phyloP scores from a whole-genome alignment of 1,140 invertebrate genomes.

The Aphis gossypii region DNA sequence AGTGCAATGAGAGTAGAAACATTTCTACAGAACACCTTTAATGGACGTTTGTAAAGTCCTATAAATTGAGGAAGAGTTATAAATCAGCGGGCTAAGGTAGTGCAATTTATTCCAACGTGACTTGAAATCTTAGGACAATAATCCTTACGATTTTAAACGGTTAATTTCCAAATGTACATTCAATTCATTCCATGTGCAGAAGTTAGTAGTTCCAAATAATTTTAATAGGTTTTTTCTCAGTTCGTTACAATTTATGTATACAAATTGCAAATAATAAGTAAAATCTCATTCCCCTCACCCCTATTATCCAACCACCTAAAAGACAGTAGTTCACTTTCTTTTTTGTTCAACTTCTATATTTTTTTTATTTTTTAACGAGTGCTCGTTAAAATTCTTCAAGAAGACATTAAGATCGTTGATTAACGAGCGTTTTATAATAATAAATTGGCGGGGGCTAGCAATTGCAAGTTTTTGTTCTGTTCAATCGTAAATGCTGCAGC shows the following conservation, averaged over 20 bases:
- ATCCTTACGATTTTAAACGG: slow-evolving; percentile 33
- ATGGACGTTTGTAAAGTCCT: slow-evolving; percentile 48
- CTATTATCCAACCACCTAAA: not conserved
- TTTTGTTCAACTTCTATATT: not conserved
- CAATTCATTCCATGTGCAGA: not conserved
- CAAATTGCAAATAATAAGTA: slow-evolving; percentile 37
- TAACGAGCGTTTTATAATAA: slow-evolving; percentile 56
- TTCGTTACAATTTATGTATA: slow-evolving; percentile 22
- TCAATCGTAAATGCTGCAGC: slow-evolving; percentile 27
- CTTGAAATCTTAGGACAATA: not conserved
- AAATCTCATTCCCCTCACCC: slow-evolving; percentile 39
- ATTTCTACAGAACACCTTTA: slow-evolving; percentile 30
- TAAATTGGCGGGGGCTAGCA: slow-evolving; percentile 47
- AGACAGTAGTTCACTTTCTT: slow-evolving; percentile 50
- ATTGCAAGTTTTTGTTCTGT: slow-evolving; percentile 50
- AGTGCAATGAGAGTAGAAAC: slow-evolving; percentile 24
- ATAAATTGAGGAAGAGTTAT: slow-evolving; percentile 42
- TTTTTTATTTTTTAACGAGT: slow-evolving; percentile 40
- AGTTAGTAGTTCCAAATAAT: not conserved
- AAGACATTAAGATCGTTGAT: slow-evolving; percentile 57
- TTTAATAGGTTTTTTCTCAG: slow-evolving; percentile 23
- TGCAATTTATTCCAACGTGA: slow-evolving; percentile 6
- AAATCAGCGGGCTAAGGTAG: slow-evolving; percentile 27
- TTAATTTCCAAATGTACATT: slow-evolving; percentile 34
- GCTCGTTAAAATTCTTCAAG: slow-evolving; percentile 56